A percentile compares a stretch with the other conserved stretches of the same genome.
These are phyloP conservation scores for Lanistes nyassanus DNA, from an alignment of 1,140 invertebrate genomes.

Conservation along the genomic window DNA sequence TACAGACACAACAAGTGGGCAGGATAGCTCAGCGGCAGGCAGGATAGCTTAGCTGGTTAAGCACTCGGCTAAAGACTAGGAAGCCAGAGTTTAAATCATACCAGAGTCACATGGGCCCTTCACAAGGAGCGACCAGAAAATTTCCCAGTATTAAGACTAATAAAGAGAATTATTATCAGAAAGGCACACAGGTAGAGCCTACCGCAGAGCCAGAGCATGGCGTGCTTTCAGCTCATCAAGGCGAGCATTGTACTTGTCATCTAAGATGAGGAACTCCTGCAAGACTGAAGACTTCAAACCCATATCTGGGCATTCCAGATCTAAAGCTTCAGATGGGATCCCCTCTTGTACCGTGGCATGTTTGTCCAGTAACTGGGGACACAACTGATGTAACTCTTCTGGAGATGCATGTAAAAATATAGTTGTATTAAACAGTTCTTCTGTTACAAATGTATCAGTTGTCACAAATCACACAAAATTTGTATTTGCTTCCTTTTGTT, in stretches of 20 bases:
- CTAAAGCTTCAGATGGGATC: conserved; percentile 63
- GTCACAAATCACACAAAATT: too few relatives aligned
- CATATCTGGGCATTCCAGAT: conserved; percentile 59
- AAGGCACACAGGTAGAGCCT: neutral
- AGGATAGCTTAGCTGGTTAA: too few relatives aligned
- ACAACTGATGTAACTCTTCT: conserved; percentile 30
- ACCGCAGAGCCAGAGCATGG: conserved; percentile 51
- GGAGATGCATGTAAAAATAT: conserved; percentile 3
- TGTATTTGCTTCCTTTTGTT: too few relatives aligned
- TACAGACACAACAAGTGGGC: too few relatives aligned
- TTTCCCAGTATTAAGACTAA: too few relatives aligned
- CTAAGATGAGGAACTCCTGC: conserved; percentile 62
- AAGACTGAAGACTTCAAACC: conserved; percentile 59
- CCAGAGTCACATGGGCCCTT: too few relatives aligned
- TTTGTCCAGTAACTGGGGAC: conserved; percentile 36
- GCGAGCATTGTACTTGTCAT: conserved; percentile 57
- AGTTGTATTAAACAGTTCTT: neutral
- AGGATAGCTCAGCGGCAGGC: too few relatives aligned
- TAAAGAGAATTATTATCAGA: neutral
- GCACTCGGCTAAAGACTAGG: too few relatives aligned
- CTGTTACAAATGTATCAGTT: too few relatives aligned
- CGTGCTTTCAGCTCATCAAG: conserved; percentile 51
- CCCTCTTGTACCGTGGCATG: conserved; percentile 48
- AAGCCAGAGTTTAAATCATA: too few relatives aligned
- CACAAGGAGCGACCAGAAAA: too few relatives aligned